Conservation (phyloP, 2,888 invertebrate species). For the Callimorpha dominula region DNA sequence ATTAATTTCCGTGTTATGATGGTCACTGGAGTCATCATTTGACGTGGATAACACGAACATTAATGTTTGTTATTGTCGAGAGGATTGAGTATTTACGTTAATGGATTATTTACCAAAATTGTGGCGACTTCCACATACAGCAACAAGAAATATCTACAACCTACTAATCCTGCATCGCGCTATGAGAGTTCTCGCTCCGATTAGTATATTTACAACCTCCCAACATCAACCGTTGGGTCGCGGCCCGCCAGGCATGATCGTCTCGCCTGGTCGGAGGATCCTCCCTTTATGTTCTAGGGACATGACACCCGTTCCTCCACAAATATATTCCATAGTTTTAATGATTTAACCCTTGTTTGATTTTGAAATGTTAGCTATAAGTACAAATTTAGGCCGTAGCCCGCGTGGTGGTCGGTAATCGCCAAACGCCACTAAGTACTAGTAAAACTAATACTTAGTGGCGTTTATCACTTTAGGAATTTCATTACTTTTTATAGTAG, state of each 20-base stretch:
- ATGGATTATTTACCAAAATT: slow-evolving; percentile 7
- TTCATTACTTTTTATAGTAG: neutral
- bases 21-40: slow-evolving; percentile 46
- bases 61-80: slow-evolving; percentile 27
- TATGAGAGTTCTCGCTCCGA: no score
- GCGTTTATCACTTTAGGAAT: neutral
- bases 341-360: neutral
- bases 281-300: no score
- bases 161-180: no score
- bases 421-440: neutral
- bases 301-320: no score
- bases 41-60: slow-evolving; percentile 35
- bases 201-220: no score
- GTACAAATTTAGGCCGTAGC: neutral
- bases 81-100: neutral
- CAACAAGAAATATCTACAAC: no score
- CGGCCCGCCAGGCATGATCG: no score
- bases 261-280: no score
- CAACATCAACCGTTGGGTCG: no score
- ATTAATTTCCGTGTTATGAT: slow-evolving; percentile 46
- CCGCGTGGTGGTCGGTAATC: neutral
- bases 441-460: neutral
- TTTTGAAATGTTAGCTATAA: neutral
- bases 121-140: neutral
- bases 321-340: neutral